Evolutionary conservation across 2,888 invertebrate genomes (phyloP).

Genomic region (Drymonia ruficornis): DNA sequence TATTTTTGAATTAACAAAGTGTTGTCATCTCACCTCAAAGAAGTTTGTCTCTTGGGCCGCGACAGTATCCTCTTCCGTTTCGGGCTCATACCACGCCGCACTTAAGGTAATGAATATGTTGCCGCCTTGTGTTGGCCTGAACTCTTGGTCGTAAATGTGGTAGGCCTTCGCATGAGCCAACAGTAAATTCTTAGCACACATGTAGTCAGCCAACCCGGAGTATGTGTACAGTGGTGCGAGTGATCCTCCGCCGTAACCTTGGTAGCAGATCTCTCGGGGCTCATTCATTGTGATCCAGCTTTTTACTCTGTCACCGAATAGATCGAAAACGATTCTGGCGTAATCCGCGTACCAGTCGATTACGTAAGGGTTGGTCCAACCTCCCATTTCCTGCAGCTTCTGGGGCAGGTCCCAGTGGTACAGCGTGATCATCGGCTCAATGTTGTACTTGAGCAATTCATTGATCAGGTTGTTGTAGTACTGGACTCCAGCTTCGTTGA

Average conservation of each 20-base stretch:
- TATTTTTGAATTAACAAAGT: no score
- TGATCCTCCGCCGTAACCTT: conserved; percentile 66
- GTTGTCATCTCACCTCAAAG: conserved; percentile 65
- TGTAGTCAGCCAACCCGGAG: conserved; percentile 69
- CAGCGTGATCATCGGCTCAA: conserved; percentile 84
- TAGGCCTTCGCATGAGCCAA: conserved; percentile 82
- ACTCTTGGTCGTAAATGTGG: conserved; percentile 76
- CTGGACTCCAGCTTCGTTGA: conserved; percentile 77
- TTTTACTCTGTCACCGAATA: conserved; percentile 76
- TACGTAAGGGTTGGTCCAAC: conserved; percentile 73
- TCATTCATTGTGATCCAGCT: conserved; percentile 86
- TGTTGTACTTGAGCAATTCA: conserved; percentile 82
- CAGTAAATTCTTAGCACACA: conserved; percentile 73
- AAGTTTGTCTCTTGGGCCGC: conserved; percentile 70
- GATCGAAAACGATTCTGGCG: conserved; percentile 62
- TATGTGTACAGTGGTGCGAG: conserved; percentile 56
- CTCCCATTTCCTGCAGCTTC: conserved; percentile 80
- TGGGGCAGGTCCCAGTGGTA: conserved; percentile 83
- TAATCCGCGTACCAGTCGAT: conserved; percentile 76
- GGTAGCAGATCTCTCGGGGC: conserved; percentile 61
- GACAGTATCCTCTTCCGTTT: conserved; percentile 68
- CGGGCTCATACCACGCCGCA: conserved; percentile 66
- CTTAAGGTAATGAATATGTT: conserved; percentile 39
- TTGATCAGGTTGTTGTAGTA: conserved; percentile 78
- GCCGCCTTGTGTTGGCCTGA: conserved; percentile 53